Conservation (phyloP, 2,113 vertebrate species). For the rabbit (Oryctolagus cuniculus) region mOryCun1.1 NC_091438.1:116336001-116336500, state of each 20-base stretch:
- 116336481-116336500: not conserved
- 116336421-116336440: no score
- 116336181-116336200: not conserved
- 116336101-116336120: not conserved
- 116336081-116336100: not conserved
- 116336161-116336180: not conserved
- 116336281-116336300: not conserved
- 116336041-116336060: not conserved
- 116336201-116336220: not conserved
- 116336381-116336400: not conserved
- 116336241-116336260: not conserved
- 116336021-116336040: not conserved
- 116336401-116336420: not conserved
- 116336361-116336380: not conserved
- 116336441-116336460: not conserved
- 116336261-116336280: not conserved
- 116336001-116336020: fast-evolving
- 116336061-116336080: not conserved
- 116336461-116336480: not conserved
- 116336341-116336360: not conserved
- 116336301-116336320: not conserved
- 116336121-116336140: no score
- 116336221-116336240: not conserved
- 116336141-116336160: not conserved
- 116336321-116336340: not conserved